Evolutionary conservation across 2,888 invertebrate genomes (phyloP), one percentile per base, ranked within the genome.

Genomic region (Oscheius sp.): DNA sequence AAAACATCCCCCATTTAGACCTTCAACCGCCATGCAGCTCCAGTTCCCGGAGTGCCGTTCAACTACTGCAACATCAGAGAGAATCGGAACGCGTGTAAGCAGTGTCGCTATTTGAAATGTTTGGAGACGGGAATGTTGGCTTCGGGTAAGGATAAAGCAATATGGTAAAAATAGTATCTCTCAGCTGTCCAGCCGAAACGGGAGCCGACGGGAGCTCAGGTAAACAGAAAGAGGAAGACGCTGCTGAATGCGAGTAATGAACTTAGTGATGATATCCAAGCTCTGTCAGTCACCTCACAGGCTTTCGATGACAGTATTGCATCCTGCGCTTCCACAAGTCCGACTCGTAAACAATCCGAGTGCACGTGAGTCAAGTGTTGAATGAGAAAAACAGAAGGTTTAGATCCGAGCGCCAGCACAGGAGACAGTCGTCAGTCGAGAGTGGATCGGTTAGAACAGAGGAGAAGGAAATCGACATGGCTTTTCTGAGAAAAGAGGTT

Each of bases 161-260:
- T 21, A 3, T 58, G 35, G 13, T 48, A 59, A 33, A 57, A 58
- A 48, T 33, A 33, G 2, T 68, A 2, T 11, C 21, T 76, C 76
- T 47, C 77, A 83, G 87, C 86, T 53, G 87, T 87, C 13, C 87
- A 87, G 74, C 87, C 87, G 1, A 76, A 82, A 35, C 80, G 87
- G 5, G 87, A 88, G 57, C 87, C 87, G 10, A 87, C 87, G 47
- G 87, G 87, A 48, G 81, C 85, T 0, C 87, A 88, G 63, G 84
- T 85, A 63, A 84, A 87, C 29, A 77, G 83, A 1, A 65, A 55
- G 53, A 53, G 68, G 21, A 68, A 68, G 35, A 55, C 63, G 10
- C 13, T 63, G 11, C 7, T 63, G 5, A 63, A 63, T 63, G 42
- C 0, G 7, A 42, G 42, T 7, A 42, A 42, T 29, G 63, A 63